phyloP scores from a whole-genome alignment of 1,140 invertebrate species.

The Cephus cinctus region DNA sequence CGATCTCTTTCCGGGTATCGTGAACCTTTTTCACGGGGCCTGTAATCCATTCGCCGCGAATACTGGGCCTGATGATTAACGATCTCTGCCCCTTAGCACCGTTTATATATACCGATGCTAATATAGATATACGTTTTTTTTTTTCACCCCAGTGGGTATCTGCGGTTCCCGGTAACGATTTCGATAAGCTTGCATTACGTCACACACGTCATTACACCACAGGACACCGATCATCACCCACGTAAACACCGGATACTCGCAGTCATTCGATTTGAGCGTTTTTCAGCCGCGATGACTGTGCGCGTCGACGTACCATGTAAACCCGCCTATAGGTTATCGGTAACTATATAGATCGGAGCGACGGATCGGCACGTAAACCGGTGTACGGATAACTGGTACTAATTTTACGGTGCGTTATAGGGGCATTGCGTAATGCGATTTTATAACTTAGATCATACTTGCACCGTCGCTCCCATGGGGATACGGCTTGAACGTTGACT shows the following conservation, averaged over 20 bases:
- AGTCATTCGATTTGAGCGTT: neutral
- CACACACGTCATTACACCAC: too few species aligned
- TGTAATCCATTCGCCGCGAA: too few species aligned
- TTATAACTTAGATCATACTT: slow-evolving; percentile 11
- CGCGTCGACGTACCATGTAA: slow-evolving; percentile 7
- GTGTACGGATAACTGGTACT: slow-evolving; percentile 10
- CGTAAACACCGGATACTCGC: neutral
- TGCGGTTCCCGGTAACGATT: too few species aligned
- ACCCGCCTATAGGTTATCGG: slow-evolving; percentile 6
- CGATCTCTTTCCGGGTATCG: too few species aligned
- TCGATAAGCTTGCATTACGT: too few species aligned
- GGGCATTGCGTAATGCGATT: slow-evolving; percentile 3
- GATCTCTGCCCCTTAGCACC: too few species aligned
- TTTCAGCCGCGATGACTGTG: neutral
- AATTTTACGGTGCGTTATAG: slow-evolving; percentile 7
- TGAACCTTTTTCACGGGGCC: too few species aligned
- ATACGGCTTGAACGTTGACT: neutral
- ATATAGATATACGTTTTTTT: too few species aligned
- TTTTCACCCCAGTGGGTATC: too few species aligned
- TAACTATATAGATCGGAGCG: neutral
- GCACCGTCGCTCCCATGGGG: slow-evolving; percentile 6
- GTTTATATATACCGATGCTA: too few species aligned
- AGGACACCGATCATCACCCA: neutral
- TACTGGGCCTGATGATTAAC: too few species aligned
- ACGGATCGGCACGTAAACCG: neutral